Conservation (phyloP, 1,140 invertebrate genomes). For the Hypothenemus hampei region DNA sequence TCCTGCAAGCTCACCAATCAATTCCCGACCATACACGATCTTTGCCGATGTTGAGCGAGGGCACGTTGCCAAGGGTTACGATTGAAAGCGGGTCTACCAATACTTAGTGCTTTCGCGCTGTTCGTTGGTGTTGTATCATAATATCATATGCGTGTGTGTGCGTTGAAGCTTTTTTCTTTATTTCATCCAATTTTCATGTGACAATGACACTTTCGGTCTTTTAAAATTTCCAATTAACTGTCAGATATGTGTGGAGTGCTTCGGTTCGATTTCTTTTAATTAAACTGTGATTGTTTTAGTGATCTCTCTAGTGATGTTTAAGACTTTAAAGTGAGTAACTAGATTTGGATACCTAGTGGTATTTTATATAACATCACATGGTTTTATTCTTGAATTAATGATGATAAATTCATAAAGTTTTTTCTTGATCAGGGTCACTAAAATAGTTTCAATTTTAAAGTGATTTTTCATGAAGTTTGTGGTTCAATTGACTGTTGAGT, state of each 20-base stretch:
- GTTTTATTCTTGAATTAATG: too few species aligned
- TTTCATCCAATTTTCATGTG: slow-evolving; percentile 25
- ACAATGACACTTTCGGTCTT: slow-evolving; percentile 28
- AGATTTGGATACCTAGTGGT: neutral
- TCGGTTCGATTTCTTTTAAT: slow-evolving; percentile 7
- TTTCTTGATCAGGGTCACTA: too few species aligned
- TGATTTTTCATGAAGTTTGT: too few species aligned
- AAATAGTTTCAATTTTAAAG: too few species aligned
- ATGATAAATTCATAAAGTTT: too few species aligned
- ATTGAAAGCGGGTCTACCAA: slow-evolving; percentile 36
- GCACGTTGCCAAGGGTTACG: slow-evolving; percentile 45
- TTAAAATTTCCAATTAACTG: too few species aligned
- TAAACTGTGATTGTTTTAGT: slow-evolving; percentile 29
- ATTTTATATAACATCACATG: neutral
- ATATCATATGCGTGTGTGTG: neutral
- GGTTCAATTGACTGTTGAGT: too few species aligned
- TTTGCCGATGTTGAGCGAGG: slow-evolving; percentile 33
- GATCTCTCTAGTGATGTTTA: slow-evolving; percentile 15
- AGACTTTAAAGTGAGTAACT: slow-evolving; percentile 9
- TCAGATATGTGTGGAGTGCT: slow-evolving; percentile 17
- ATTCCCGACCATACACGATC: slow-evolving; percentile 19
- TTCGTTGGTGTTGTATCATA: slow-evolving; percentile 39
- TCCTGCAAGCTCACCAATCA: slow-evolving; percentile 31
- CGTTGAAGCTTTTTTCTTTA: too few species aligned
- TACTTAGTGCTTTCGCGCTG: slow-evolving; percentile 45